Percentiles rank a stretch among this genome's conserved stretches.
Conservation (phyloP, 2,797 vertebrate species). For the Zalophus californianus region DNA sequence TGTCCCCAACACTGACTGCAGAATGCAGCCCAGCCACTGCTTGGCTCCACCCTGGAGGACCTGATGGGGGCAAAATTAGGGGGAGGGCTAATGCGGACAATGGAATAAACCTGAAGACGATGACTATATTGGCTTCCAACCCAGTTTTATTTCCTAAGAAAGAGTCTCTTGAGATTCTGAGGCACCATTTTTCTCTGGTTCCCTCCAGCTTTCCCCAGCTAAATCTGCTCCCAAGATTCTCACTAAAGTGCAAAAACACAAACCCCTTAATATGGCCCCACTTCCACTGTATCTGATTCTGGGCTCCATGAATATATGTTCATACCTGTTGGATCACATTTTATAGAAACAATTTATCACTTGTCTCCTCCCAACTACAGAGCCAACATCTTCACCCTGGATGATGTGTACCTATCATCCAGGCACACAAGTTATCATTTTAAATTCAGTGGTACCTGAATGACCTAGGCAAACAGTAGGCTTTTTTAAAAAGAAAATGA, state of each 20-base stretch:
- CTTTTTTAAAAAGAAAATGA: background rate
- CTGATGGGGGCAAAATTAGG: background rate
- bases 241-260: slow-evolving; percentile 20
- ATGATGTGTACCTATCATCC: background rate
- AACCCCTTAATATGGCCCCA: background rate
- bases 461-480: background rate
- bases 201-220: background rate
- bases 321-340: background rate
- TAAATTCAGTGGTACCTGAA: background rate
- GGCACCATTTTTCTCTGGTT: background rate
- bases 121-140: background rate
- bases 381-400: background rate
- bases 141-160: slow-evolving; percentile 7
- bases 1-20: background rate
- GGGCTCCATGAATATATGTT: background rate
- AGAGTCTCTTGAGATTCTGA: background rate
- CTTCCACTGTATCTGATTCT: background rate
- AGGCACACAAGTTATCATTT: background rate
- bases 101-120: background rate
- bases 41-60: background rate
- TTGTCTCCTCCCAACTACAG: background rate
- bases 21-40: background rate
- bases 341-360: background rate
- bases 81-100: background rate
- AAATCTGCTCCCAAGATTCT: slow-evolving; percentile 42